Evolutionary conservation across 2,113 vertebrate genomes (phyloP).

Genomic region (Elephantulus edwardii): DNA sequence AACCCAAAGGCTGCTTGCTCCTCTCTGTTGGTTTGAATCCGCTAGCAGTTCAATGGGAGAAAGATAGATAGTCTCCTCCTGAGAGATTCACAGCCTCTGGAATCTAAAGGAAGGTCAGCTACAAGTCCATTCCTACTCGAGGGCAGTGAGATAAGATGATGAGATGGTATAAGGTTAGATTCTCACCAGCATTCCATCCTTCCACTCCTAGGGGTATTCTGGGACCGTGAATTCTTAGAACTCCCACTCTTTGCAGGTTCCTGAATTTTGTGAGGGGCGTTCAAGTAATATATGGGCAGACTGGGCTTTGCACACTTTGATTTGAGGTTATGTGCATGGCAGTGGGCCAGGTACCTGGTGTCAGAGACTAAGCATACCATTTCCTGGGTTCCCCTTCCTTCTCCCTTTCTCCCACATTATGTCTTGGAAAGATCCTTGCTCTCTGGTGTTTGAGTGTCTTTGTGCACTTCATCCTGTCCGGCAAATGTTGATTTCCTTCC

Average conservation of each 20-base stretch:
- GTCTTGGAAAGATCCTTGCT: slow-evolving; percentile 1
- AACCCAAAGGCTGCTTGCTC: too few relatives aligned
- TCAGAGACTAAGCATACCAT: not conserved
- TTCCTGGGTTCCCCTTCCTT: slow-evolving; percentile 37
- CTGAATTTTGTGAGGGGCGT: not conserved
- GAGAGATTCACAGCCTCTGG: too few relatives aligned
- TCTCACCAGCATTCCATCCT: not conserved
- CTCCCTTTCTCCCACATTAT: not conserved
- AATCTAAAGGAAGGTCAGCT: too few relatives aligned
- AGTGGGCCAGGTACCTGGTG: not conserved
- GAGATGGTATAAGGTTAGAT: not conserved
- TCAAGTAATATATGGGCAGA: not conserved
- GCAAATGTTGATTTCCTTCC: slow-evolving; percentile 58
- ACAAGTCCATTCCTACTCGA: too few relatives aligned
- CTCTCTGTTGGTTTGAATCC: too few relatives aligned
- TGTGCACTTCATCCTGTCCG: slow-evolving; percentile 52
- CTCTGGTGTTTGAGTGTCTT: slow-evolving; percentile 34
- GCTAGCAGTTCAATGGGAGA: too few relatives aligned
- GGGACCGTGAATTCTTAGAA: not conserved
- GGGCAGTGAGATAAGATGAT: too few relatives aligned
- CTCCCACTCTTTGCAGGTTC: not conserved
- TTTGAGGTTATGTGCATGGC: not conserved
- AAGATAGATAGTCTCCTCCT: too few relatives aligned
- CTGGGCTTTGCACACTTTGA: not conserved
- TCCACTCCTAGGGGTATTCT: not conserved